Conservation (phyloP, 2,888 invertebrate genomes). For the Melikaiella ostensackeni region DNA sequence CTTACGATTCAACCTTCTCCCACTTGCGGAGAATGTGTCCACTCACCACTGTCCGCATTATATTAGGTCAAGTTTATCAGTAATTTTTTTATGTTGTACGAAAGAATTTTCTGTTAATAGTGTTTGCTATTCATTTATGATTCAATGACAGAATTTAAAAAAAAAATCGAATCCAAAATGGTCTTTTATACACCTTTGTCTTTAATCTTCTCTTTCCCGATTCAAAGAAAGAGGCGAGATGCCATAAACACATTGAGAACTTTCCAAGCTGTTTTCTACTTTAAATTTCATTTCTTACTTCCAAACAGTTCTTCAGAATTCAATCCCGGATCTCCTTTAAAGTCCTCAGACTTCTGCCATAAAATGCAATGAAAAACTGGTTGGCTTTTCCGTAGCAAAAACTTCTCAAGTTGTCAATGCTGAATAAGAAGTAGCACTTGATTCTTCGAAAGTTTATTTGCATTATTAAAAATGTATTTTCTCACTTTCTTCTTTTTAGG, state of each 20-base stretch:
- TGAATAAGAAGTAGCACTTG: not conserved
- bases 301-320: slow-evolving; percentile 30
- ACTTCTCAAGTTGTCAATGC: not conserved
- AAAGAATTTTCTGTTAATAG: not conserved
- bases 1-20: slow-evolving; percentile 18
- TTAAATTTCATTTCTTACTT: slow-evolving; percentile 23
- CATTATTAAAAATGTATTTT: not conserved
- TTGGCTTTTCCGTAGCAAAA: slow-evolving; percentile 2
- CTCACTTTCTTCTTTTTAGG: too few relatives aligned
- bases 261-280: slow-evolving; percentile 36
- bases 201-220: not conserved
- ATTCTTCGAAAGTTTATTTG: not conserved
- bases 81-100: not conserved
- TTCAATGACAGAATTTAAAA: not conserved
- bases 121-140: not conserved
- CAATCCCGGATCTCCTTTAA: slow-evolving; percentile 33
- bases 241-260: slow-evolving; percentile 34
- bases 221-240: not conserved
- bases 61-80: slow-evolving; percentile 25
- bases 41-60: not conserved
- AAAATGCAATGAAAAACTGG: slow-evolving; percentile 28
- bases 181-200: not conserved
- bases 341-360: slow-evolving; percentile 16
- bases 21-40: slow-evolving; percentile 11
- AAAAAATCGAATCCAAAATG: too few relatives aligned